Base-by-base conservation (phyloP, 2,113 vertebrate species). In the Aix galericulata region DNA sequence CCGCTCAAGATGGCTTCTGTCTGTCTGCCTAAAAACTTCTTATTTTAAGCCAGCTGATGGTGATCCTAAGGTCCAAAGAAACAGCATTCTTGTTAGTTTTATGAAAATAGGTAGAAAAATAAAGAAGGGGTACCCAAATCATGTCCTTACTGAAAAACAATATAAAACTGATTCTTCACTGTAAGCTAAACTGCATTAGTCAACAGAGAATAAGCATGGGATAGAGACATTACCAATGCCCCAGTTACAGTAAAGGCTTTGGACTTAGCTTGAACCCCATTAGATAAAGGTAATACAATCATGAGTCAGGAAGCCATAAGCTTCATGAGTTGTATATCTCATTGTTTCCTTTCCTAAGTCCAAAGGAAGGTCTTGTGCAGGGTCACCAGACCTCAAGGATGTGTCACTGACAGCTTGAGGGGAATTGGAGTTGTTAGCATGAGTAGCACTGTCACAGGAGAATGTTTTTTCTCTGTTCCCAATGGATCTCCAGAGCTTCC, bases 401-500 rank as follows among this genome's bases (percentile, higher is more conserved):
- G 76, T 90, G 86, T 67, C 86, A 77, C 90, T 90, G 82, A 86
- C 92, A 96, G 88, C 88, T 96, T 96, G 90, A 83, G 75, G 69
- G 69, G 60, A 88, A 82, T 40, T 78, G 83, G 60, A 90, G 48
- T 87, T 95, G 80, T 86, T 88, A 78, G 64, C 60, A 82, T 48
- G 82, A 93, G 80, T 93, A 93, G 48, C 72, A 76, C 48, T 91
- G 62, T 76, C 86, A 95, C 66, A 92, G 69, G 60, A 91, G 69
- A 63, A 93, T 91, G 52, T 8, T 96, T 94, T 94, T 81, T 72
- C 6, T 85, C 58, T 72, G 66, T 89, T 96, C 92, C 83, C 44
- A 86, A 18, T 87, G 80, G 88, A 93, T 94, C 88, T 95, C 74
- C 71, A 82, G 74, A 76, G 66, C 86, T 95, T 95, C 92, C 86